These are phyloP conservation scores for Dipodomys spectabilis DNA, from an alignment of 2,113 vertebrate species.

Conservation along the genomic window DNA sequence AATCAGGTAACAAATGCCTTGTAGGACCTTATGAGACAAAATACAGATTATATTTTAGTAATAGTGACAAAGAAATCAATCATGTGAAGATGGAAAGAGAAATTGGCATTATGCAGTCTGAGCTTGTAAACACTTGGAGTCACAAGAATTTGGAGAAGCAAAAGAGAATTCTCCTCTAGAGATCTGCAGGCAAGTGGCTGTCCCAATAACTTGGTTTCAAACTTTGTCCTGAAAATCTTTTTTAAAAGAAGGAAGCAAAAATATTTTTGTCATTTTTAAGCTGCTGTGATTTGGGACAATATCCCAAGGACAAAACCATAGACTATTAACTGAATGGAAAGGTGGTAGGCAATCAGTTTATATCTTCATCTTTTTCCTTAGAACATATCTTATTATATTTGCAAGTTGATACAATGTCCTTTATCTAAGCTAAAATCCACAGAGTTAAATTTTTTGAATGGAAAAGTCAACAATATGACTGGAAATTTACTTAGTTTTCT, in stretches of 20 bases:
- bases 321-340: background rate
- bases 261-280: background rate
- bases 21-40: background rate
- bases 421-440: background rate
- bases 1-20: background rate
- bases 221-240: background rate
- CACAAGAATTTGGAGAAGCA: background rate
- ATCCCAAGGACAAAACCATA: background rate
- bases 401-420: background rate
- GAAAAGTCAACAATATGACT: background rate
- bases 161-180: background rate
- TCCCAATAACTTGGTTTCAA: background rate
- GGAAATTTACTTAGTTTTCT: background rate
- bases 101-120: background rate
- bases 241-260: background rate
- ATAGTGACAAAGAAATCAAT: background rate
- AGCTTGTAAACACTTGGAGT: background rate
- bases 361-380: background rate
- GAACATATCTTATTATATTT: background rate
- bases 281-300: background rate
- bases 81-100: background rate
- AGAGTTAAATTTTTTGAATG: background rate
- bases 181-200: fast-evolving
- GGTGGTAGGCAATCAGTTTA: background rate
- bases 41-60: background rate